phyloP scores from a whole-genome alignment of 1,140 invertebrate species.

The Euwallacea fornicatus region DNA sequence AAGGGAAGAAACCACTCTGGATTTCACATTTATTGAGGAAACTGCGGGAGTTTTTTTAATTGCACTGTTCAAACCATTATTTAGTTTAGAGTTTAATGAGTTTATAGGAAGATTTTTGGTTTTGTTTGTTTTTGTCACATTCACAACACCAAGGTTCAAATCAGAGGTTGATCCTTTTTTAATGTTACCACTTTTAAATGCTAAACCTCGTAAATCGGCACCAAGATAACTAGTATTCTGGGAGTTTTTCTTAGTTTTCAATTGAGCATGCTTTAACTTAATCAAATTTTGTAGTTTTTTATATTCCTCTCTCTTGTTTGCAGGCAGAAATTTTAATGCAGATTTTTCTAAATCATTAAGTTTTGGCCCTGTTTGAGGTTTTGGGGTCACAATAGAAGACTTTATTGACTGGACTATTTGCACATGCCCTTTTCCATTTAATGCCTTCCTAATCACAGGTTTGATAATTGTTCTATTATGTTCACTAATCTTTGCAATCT shows the following conservation, averaged over 20 bases:
- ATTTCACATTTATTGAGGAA: neutral
- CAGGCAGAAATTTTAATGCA: constrained; percentile 48
- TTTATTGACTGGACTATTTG: too few relatives aligned
- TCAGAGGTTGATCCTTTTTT: too few relatives aligned
- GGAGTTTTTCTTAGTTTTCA: neutral
- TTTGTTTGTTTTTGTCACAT: too few relatives aligned
- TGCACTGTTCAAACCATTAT: neutral
- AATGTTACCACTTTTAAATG: too few relatives aligned
- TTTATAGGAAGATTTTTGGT: neutral
- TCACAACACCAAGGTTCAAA: too few relatives aligned
- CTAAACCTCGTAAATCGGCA: too few relatives aligned
- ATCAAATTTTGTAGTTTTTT: constrained; percentile 45
- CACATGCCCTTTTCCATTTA: neutral
- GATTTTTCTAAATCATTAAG: constrained; percentile 43
- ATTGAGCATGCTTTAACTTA: constrained; percentile 40
- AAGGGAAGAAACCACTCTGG: too few relatives aligned
- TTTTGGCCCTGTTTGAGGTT: constrained; percentile 9
- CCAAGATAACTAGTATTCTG: too few relatives aligned
- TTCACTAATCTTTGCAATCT: neutral
- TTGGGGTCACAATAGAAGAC: neutral
- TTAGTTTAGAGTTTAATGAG: neutral
- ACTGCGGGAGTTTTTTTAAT: neutral
- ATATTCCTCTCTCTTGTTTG: constrained; percentile 51
- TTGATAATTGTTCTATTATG: neutral
- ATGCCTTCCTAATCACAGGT: constrained; percentile 15